These are phyloP conservation scores for Agrochola lychnidis DNA, from an alignment of 2,888 invertebrate genomes.

Conservation along the genomic window DNA sequence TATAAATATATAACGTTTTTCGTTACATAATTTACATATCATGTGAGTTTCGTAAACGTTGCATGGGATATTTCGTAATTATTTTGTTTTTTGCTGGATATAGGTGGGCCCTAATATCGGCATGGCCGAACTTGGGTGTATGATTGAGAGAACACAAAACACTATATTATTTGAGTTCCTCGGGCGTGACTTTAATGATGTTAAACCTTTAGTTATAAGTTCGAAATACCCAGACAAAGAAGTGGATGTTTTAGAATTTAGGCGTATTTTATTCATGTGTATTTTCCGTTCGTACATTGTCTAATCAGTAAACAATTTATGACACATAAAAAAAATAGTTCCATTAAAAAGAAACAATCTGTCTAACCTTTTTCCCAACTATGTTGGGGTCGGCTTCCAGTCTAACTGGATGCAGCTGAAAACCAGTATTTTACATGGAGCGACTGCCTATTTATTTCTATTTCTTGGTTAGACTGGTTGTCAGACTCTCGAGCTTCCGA, in stretches of 20 bases:
- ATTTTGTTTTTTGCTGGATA: slow-evolving; percentile 16
- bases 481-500: too few species aligned
- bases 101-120: slow-evolving; percentile 6
- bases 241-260: background rate
- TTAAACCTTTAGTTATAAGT: slow-evolving; percentile 5
- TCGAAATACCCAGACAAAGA: slow-evolving; percentile 5
- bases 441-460: too few species aligned
- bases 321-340: background rate
- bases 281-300: background rate
- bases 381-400: too few species aligned
- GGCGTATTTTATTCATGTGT: background rate
- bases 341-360: background rate
- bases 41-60: slow-evolving; percentile 17
- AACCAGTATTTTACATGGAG: too few species aligned
- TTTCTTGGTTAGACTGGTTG: too few species aligned
- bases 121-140: background rate
- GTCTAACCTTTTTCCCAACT: too few species aligned
- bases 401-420: too few species aligned
- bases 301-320: background rate
- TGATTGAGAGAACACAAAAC: slow-evolving; percentile 18
- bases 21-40: slow-evolving; percentile 45
- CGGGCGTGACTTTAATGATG: slow-evolving; percentile 8
- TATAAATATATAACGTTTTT: slow-evolving; percentile 39
- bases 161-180: slow-evolving; percentile 18
- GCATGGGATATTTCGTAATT: slow-evolving; percentile 22